Evolutionary conservation across 2,888 invertebrate species (phyloP), one percentile per base, ranked within the genome.

Genomic region (Antheraea yamamai): DNA sequence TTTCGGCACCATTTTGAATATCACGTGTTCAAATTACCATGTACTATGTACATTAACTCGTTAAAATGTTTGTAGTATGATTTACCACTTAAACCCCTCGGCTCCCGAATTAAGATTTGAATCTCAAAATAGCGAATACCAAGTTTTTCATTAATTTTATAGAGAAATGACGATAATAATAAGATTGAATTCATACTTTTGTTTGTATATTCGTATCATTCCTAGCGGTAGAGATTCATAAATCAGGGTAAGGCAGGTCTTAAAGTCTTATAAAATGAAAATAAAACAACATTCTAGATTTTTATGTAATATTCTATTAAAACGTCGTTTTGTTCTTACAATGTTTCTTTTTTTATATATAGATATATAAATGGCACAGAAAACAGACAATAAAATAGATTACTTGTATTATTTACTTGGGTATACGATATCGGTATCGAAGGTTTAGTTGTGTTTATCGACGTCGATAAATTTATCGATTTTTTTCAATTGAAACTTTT

Each of bases 351-450:
- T 23, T 61, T 16, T 16, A 66, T 16, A 30, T 66, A 30, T 66
- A 64, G 2, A 4, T 66, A 66, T 61, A 66, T 51, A 58, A 58
- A 74, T 74, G 74, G 74, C 74, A 74, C 74, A 74, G 47, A 51
- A 61, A 66, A 51, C 61, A 73, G 70, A 39, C 39, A 70, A 70
- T 70, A 70, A 70, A 70, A 39, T 70, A 70, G n/a, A 68, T 68
- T 35, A 68, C 4, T 68, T 68, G 68, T 68, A 68, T 68, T 68
- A 61, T 66, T 26, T 8, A 70, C 70, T 39, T 70, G 70, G 70
- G 70, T 39, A 66, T 66, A 66, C 64, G 26, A 66, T 66, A 66
- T 66, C 64, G 30, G 64, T 66, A 66, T 58, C 58, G 26, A 64
- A 64, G 26, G 23, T 58, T 10, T 64, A 64, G 64, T 64, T 64